Base-by-base conservation (phyloP, 2,888 invertebrate genomes). In the Hyposoter dolosus region DNA sequence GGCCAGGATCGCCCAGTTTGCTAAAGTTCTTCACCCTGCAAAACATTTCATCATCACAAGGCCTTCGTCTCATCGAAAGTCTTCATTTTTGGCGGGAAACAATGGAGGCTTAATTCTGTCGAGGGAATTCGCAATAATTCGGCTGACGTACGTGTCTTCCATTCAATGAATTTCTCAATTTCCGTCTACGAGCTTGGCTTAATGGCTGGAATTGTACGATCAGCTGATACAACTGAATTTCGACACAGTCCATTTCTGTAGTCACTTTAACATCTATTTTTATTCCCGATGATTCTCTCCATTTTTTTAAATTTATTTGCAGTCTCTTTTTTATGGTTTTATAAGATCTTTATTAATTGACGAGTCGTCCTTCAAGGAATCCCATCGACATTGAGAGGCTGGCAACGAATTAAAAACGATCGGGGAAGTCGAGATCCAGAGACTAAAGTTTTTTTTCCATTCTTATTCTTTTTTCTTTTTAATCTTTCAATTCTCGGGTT, bases 301-400 rank as follows among this genome's bases (percentile, higher is more conserved):
- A 5, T 72, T 19, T 43, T 45, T n/a, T 60, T 28, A n/a, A n/a
- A n/a, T 45, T 60, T 15, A 5, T 17, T 47, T 35, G 6, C 35
- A 47, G 19, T 28, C n/a, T 82, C 53, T 23, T 47, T 2, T 35
- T 28, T 15, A 23, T 12, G 28, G 19, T 63, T 12, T 47, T 19
- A 50, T 63, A 60, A n/a, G n/a, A 77, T 69, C 60, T 47, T 50
- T n/a, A 50, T 53, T 28, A 69, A 75, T 75, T 43, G 63, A 60
- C 63, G 28, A 69, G 50, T 53, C 71, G 81, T 66, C 79, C 69
- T 84, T 84, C 69, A 53, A 32, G 47, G 60, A 17, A 32, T 76
- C 63, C 69, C 83, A 81, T 65, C 53, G 63, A 45, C 75, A 63
- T 78, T 68, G 68, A 43, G 69, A 40, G 69, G 63, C 69, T 40